phyloP scores from a whole-genome alignment of 1,140 invertebrate genomes.

The Drosophila nebulosa region DNA sequence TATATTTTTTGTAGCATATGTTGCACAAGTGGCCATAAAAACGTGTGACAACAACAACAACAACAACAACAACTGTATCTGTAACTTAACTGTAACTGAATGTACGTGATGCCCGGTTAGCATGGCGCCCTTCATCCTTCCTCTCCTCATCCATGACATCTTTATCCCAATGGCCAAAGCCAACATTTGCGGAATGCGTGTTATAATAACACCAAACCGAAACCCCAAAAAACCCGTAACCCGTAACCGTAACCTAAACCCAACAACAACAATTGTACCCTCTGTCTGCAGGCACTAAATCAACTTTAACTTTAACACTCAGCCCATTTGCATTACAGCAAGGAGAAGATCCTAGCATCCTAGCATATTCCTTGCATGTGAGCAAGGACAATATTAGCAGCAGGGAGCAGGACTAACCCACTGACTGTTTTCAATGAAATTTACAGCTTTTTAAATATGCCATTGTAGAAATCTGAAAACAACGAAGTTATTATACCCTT shows the following conservation, averaged over 20 bases:
- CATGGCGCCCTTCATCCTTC: constrained; percentile 8
- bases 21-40: constrained; percentile 58
- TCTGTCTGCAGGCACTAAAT: constrained; percentile 78
- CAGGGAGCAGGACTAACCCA: neutral
- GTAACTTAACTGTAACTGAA: constrained; percentile 66
- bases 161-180: neutral
- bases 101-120: constrained; percentile 54
- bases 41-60: constrained; percentile 46
- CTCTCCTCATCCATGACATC: constrained; percentile 8
- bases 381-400: neutral
- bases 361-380: neutral
- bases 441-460: neutral
- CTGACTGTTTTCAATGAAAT: neutral
- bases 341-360: too few relatives aligned
- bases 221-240: constrained; percentile 44
- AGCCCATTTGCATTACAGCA: constrained; percentile 5
- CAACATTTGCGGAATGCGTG: neutral
- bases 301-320: constrained; percentile 66
- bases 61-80: constrained; percentile 42
- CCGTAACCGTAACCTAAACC: constrained; percentile 47
- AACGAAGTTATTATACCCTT: too few relatives aligned
- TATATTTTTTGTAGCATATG: constrained; percentile 35
- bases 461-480: neutral
- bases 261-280: constrained; percentile 1
- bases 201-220: constrained; percentile 30